phyloP scores from a whole-genome alignment of 2,113 vertebrate species.

The Tinamus guttatus region DNA sequence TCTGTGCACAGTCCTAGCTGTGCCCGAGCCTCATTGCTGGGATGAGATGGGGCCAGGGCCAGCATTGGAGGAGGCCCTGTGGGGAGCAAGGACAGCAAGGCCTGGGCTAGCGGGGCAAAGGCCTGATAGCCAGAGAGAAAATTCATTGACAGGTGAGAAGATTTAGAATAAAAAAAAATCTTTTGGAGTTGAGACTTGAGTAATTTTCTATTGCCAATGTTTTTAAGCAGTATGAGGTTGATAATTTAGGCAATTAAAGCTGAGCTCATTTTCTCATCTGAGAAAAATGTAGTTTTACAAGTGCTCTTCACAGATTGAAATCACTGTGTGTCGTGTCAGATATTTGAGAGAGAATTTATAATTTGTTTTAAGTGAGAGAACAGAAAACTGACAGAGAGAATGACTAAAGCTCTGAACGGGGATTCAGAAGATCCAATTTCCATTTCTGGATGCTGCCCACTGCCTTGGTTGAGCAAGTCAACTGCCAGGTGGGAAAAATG shows the following conservation, averaged over 20 bases:
- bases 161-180: neutral
- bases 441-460: neutral
- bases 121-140: neutral
- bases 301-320: neutral
- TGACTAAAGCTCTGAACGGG: neutral
- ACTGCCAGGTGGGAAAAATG: neutral
- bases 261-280: neutral
- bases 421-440: neutral
- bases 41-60: neutral
- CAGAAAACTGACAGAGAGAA: neutral
- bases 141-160: neutral
- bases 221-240: neutral
- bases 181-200: neutral
- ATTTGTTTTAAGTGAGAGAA: neutral
- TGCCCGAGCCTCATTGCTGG: neutral
- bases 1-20: neutral
- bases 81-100: rapidly evolving
- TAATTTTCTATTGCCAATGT: neutral
- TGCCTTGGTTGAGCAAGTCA: neutral
- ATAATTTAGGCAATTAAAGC: neutral
- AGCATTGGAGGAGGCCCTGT: rapidly evolving
- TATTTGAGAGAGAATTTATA: neutral
- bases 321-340: neutral
- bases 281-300: neutral
- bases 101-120: neutral